These are phyloP conservation scores for Melolontha melolontha DNA, from an alignment of 2,888 invertebrate genomes.

Conservation along the genomic window DNA sequence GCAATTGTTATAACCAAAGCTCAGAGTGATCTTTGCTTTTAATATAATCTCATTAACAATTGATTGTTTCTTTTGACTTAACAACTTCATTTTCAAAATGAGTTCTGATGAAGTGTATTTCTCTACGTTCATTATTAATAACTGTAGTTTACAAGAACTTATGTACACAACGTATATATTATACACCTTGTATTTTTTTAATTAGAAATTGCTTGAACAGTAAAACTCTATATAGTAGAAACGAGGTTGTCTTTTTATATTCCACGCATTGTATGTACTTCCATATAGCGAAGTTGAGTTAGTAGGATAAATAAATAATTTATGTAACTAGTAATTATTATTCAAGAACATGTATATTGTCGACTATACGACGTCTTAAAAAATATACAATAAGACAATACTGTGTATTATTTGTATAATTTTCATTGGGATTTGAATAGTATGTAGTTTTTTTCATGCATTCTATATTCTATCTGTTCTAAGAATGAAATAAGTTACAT, in stretches of 20 bases:
- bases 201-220: too few species aligned
- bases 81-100: conserved; percentile 16
- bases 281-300: neutral
- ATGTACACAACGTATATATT: too few species aligned
- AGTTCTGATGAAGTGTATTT: neutral
- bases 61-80: conserved; percentile 21
- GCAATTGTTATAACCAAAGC: neutral
- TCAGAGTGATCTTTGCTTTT: conserved; percentile 5
- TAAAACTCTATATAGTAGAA: too few species aligned
- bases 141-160: too few species aligned
- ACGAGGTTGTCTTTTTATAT: too few species aligned
- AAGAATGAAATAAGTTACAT: conserved; percentile 20
- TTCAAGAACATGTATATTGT: conserved; percentile 22
- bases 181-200: too few species aligned
- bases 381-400: conserved; percentile 22
- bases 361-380: neutral
- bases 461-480: conserved; percentile 17
- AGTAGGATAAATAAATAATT: conserved; percentile 24
- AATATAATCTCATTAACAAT: conserved; percentile 18
- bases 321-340: conserved; percentile 8
- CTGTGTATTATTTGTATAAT: conserved; percentile 32
- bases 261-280: too few species aligned
- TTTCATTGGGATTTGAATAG: conserved; percentile 23
- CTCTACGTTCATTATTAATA: too few species aligned
- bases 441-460: neutral